These are phyloP conservation scores for Auanema freiburgensis DNA, from an alignment of 2,888 invertebrate genomes.

Conservation along the genomic window DNA sequence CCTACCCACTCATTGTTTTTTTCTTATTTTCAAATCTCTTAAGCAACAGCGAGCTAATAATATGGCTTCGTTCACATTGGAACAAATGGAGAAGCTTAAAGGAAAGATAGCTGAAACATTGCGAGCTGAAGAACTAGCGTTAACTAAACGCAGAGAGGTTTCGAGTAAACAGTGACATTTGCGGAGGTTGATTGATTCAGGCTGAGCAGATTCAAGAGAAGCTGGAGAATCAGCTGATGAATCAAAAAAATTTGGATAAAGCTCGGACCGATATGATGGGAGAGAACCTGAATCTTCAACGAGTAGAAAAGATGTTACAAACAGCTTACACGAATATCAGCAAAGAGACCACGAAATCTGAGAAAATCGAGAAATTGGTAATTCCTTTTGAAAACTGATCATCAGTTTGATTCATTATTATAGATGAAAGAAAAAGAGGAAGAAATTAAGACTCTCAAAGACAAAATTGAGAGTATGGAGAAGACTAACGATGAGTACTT, in stretches of 20 bases:
- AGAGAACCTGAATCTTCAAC: slow-evolving; percentile 10
- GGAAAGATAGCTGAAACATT: slow-evolving; percentile 10
- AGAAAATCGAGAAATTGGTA: slow-evolving; percentile 9
- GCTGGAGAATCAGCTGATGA: slow-evolving; percentile 10
- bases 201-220: slow-evolving; percentile 9
- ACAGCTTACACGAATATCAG: slow-evolving; percentile 7
- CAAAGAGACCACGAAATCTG: slow-evolving; percentile 8
- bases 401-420: neutral
- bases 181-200: slow-evolving; percentile 4
- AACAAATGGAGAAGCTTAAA: slow-evolving; percentile 15
- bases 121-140: neutral
- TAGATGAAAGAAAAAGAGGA: slow-evolving; percentile 35
- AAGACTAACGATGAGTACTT: slow-evolving; percentile 36
- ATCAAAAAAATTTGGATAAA: neutral
- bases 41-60: slow-evolving; percentile 13
- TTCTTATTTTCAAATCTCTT: neutral
- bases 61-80: slow-evolving; percentile 11
- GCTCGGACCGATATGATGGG: neutral
- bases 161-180: neutral
- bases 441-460: slow-evolving; percentile 27
- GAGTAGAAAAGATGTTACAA: slow-evolving; percentile 10
- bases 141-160: neutral
- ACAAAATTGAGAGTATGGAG: slow-evolving; percentile 38
- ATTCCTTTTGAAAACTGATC: no score
- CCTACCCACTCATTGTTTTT: neutral